Evolutionary conservation across 2,797 vertebrate genomes (phyloP).

Genomic region (Bradypodion pumilum): DNA sequence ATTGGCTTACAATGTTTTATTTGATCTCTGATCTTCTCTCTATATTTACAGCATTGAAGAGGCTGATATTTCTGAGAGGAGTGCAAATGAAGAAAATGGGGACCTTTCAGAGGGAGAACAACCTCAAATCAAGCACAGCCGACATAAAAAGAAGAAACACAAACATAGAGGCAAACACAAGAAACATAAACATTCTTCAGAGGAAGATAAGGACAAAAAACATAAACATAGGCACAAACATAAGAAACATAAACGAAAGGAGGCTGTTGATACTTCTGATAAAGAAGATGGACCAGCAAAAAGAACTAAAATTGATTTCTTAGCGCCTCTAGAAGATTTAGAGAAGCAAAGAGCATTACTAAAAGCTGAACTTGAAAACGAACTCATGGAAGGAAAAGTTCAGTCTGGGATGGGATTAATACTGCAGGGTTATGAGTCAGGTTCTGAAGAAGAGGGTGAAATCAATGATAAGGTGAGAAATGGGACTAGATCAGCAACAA

Average conservation of each 20-base stretch:
- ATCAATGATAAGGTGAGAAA: conserved; percentile 88
- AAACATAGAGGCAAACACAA: conserved; percentile 99
- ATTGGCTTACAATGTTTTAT: not conserved
- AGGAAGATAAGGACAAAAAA: conserved; percentile 95
- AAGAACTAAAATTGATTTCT: conserved; percentile 89
- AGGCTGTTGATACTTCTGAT: conserved; percentile 71
- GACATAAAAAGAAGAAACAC: conserved; percentile 99
- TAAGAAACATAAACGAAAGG: conserved; percentile 97
- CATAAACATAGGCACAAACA: conserved; percentile 97
- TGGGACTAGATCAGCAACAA: conserved; percentile 84
- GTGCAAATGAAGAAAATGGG: conserved; percentile 93
- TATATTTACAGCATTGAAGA: conserved; percentile 84
- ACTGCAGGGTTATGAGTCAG: conserved; percentile 96
- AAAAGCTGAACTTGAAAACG: conserved; percentile 98
- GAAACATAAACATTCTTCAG: conserved; percentile 95
- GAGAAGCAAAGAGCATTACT: conserved; percentile 98
- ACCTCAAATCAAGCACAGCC: conserved; percentile 81
- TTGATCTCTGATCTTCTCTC: conserved; percentile 35
- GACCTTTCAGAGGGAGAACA: conserved; percentile 90
- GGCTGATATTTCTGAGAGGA: conserved; percentile 87
- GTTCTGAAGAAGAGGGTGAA: conserved; percentile 94
- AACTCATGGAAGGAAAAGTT: conserved; percentile 89
- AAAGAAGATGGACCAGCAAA: conserved; percentile 83
- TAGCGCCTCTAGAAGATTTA: conserved; percentile 94
- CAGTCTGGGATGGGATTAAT: conserved; percentile 98